Evolutionary conservation across 2,888 invertebrate species (phyloP), one percentile per base, ranked within the genome.

Genomic region (Meiosimyza platycephala): DNA sequence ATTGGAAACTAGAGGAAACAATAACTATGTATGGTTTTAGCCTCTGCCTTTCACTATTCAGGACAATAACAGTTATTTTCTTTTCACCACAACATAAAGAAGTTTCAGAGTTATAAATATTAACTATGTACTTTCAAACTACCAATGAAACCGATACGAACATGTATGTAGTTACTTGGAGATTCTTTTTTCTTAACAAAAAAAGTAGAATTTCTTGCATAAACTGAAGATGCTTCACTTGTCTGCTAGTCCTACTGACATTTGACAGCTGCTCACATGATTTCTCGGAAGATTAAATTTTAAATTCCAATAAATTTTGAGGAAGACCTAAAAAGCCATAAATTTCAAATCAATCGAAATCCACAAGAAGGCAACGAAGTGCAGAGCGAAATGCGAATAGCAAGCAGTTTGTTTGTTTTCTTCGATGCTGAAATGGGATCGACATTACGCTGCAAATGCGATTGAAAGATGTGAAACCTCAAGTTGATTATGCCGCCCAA

Each of bases 291-390:
- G 64, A 64, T 64, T 64, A 51, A 64, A 64, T 64, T 64, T 64
- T 22, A 51, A 64, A 64, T 64, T 64, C 64, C 51, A 51, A 51
- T 51, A 64, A 51, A 64, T 28, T 64, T 64, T 28, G 51, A 51
- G 47, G 40, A 64, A 64, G 51, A 64, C 64, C 64, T 64, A 64
- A 64, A 64, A 64, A 64, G 64, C 64, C 64, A 64, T 64, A 64
- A 64, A 64, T 64, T 64, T 51, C 51, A 64, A 64, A 64, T 64
- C 64, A 64, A 51, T 51, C 64, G 64, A 64, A 51, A 22, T 15
- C 22, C 28, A 11, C 22, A 15, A 0, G 28, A 12, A 60, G 12
- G 28, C 15, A 15, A 28, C 28, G 18, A 12, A 63, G n/a, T 50
- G 64, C 3, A 16, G 47, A 6, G 48, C 16, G 47, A 40, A 50